Evolutionary conservation across 2,113 vertebrate genomes (phyloP), one percentile per base, ranked within the genome.

Genomic region (Coptodon bakossiorum): DNA sequence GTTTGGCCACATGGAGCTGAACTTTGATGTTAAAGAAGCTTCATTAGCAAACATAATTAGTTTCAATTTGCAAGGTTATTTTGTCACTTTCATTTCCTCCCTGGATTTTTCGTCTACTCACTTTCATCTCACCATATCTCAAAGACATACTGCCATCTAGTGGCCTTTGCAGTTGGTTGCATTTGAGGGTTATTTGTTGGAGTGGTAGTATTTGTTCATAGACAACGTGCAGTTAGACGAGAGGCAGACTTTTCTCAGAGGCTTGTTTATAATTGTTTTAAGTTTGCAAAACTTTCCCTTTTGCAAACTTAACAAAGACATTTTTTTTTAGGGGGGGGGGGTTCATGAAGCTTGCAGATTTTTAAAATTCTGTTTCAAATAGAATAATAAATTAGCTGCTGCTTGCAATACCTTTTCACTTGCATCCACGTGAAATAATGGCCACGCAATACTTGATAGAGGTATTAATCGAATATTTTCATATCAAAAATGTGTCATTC

Each of bases 111-210:
- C 48, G 1, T 31, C 68, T 17, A 7, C 11, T 38, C 24, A 5
- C 50, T 16, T 59, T 40, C 68, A n/a, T 45, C 24, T n/a, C 48
- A 7, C 9, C 11, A 2, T 91, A 90, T 43, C 68, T 54, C 43
- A 83, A 86, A 87, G 82, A 57, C 93, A 85, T 80, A 95, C 78
- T 92, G 92, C 90, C 93, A 96, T 94, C 96, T 96, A 94, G 93
- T 95, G 96, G 79, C 9, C 54, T 27, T 6, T 52, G 63, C 6
- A 5, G 59, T 27, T n/a, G 4, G 29, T 86, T 90, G 85, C 92
- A 94, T 24, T 50, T 34, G 11, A 14, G 4, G 6, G 4, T 3
- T 29, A 80, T 14, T 83, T 40, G 48, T 86, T 86, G 84, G 48
- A 34, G 66, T 63, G 7, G 1, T 56, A 73, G 85, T 78, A 90